Evolutionary conservation across 2,113 vertebrate genomes (phyloP).

Genomic region (Columba livia): DNA sequence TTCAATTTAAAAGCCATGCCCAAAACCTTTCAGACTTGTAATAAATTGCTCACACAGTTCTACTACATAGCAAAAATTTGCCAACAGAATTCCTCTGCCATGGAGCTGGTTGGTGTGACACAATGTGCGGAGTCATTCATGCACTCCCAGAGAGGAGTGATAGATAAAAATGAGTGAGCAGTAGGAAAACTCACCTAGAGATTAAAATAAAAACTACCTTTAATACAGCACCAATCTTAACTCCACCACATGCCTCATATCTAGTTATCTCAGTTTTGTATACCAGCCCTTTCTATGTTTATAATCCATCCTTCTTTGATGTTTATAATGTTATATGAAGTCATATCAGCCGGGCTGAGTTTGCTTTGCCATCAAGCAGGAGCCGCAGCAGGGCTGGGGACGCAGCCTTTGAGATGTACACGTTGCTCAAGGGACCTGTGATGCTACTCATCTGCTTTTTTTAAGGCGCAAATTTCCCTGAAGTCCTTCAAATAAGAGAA

Average conservation of each 20-base stretch:
- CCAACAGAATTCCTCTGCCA: not conserved
- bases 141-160: not conserved
- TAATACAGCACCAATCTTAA: not conserved
- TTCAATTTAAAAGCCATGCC: not conserved
- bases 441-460: not conserved
- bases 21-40: not conserved
- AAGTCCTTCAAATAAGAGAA: not conserved
- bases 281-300: not conserved
- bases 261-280: not conserved
- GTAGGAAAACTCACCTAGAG: not conserved
- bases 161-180: not conserved
- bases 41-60: not conserved
- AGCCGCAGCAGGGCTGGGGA: not conserved
- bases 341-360: not conserved
- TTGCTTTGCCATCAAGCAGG: not conserved
- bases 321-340: not conserved
- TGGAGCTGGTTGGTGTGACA: not conserved
- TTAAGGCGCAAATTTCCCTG: not conserved
- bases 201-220: not conserved
- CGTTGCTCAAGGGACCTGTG: not conserved
- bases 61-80: not conserved
- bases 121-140: not conserved
- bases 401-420: fast-evolving
- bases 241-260: not conserved
- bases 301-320: not conserved